Evolutionary conservation across 92 coral and sea anemone species (phyloP), one percentile per base, ranked within the genome.

Genomic region (Pocillopora grandis): DNA sequence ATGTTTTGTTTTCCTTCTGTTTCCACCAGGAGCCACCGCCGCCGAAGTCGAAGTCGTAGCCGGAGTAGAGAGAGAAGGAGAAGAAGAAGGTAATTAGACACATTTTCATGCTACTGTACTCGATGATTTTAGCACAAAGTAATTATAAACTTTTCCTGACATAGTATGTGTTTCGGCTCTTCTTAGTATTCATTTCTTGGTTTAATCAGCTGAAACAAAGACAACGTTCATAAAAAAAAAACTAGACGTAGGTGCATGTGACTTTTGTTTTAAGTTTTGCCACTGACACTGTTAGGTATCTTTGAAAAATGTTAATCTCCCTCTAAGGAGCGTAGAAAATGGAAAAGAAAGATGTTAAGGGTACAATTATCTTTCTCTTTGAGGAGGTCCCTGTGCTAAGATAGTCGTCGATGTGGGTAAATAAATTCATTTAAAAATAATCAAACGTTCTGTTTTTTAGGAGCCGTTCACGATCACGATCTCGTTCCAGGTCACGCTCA

Each of bases 41-140:
- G 92, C 56, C 92, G 95, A 56, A 87, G 97, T 35, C 90, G 98
- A 77, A 93, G 97, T 87, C 76, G 93, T 65, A 94, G 98, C 78
- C 96, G 92, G 16, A 94, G 92, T 55, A 87, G 90, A 31, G 94
- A 93, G 74, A 83, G 92, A 49, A 88, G 90, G 52, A 88, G 92
- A 79, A 84, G 87, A 72, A 77, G 95, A 75, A 84, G 77, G 88
- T 84, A 9, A 42, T 42, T 42, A 84, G 33, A 17, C 66, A 11
- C 14, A 1, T 37, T 27, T 18, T 13, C 19, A 10, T 27, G 31
- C 18, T 18, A 66, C 17, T 66, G 0, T 12, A 20, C 21, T 66
- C 23, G 57, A 33, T 66, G 10, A 66, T 14, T 23, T 31, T 66
- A 21, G 27, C 68, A 64, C 68, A 64, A 64, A 0, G 52, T 42